Percentiles rank a stretch among this genome's conserved stretches.
Conservation (phyloP, 2,888 invertebrate genomes). For the Adelphocoris suturalis region DNA sequence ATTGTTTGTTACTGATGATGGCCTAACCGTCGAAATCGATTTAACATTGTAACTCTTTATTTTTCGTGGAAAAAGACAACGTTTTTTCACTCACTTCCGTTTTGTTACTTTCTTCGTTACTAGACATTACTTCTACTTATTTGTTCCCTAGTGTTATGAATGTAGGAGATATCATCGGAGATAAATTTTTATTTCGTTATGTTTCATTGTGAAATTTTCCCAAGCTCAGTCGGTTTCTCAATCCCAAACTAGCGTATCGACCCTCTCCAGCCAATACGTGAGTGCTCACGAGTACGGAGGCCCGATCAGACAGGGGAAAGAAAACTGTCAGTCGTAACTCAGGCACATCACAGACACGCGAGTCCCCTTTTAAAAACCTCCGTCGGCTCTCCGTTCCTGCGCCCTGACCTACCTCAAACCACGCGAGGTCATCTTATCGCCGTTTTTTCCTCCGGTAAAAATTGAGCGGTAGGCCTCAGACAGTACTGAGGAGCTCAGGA, state of each 20-base stretch:
- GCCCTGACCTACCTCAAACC: conserved; percentile 20
- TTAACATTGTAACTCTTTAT: too few relatives aligned
- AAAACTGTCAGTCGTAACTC: conserved; percentile 28
- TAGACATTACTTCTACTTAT: too few relatives aligned
- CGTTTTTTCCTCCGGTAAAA: not conserved
- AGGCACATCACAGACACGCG: not conserved
- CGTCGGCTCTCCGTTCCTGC: not conserved
- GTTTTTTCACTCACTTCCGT: too few relatives aligned
- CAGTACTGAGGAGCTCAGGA: not conserved
- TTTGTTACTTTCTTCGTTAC: too few relatives aligned
- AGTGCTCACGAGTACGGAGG: not conserved
- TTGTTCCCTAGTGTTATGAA: too few relatives aligned
- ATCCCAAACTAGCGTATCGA: not conserved
- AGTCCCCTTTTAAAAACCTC: conserved; percentile 17
- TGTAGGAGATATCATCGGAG: too few relatives aligned
- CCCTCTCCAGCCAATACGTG: not conserved
- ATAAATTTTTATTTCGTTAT: too few relatives aligned
- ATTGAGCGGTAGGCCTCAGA: conserved; percentile 23
- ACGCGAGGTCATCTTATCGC: conserved; percentile 39
- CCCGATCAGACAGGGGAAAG: not conserved
- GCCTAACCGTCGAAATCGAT: too few relatives aligned
- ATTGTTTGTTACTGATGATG: too few relatives aligned
- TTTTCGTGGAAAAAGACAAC: too few relatives aligned
- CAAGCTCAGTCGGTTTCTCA: not conserved
- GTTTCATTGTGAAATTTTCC: too few relatives aligned